Evolutionary conservation across 2,888 invertebrate species (phyloP).

Genomic region (Pimpla rufipes): DNA sequence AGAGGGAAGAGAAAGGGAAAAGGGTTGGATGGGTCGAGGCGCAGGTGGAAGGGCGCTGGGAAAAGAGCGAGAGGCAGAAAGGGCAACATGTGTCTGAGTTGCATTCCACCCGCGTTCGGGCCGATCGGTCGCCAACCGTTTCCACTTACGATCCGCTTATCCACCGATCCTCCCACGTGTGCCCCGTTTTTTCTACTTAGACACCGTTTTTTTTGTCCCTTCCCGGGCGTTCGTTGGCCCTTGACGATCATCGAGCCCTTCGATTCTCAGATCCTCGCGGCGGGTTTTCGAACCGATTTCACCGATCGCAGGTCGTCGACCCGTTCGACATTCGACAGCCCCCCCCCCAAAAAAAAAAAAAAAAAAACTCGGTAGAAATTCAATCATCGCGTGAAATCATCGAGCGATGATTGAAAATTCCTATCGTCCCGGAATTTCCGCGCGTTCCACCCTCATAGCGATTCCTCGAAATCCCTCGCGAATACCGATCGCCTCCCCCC

Average conservation of each 20-base stretch:
- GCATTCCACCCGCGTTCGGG: constrained; percentile 78
- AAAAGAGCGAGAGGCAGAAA: constrained; percentile 63
- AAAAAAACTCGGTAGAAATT: no score
- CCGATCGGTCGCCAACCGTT: constrained; percentile 36
- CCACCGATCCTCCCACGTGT: constrained; percentile 3
- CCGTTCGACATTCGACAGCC: no score
- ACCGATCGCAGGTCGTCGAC: background rate
- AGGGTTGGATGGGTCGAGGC: constrained; percentile 67
- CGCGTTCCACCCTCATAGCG: no score
- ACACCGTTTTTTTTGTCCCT: background rate
- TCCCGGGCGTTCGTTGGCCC: constrained; percentile 27
- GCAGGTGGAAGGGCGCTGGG: constrained; percentile 78
- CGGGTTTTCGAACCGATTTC: constrained; percentile 6
- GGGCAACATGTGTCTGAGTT: constrained; percentile 81
- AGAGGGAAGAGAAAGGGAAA: constrained; percentile 56
- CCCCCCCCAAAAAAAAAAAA: no score
- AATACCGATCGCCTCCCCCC: no score
- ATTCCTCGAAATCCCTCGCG: no score
- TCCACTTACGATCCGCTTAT: constrained; percentile 23
- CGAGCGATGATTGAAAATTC: no score
- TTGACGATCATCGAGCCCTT: constrained; percentile 22
- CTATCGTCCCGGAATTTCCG: no score
- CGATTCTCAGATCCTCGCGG: background rate
- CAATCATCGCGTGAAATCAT: no score
- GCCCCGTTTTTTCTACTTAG: background rate